Percentiles rank a stretch among this genome's conserved stretches.
phyloP scores from a whole-genome alignment of 2,888 invertebrate genomes.

The Ophioninae sp. region DNA sequence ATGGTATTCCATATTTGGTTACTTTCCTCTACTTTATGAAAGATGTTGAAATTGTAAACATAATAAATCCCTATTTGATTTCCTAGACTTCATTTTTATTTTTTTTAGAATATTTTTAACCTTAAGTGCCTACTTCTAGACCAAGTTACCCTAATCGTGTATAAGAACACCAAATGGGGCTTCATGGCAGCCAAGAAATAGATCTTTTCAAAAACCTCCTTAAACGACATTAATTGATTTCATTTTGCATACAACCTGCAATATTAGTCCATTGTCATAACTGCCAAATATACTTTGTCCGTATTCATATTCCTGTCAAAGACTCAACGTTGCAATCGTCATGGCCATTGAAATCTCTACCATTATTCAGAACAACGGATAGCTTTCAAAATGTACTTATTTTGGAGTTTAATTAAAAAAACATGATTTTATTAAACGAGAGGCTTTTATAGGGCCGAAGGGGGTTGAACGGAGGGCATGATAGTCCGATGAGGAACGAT shows the following conservation, averaged over 20 bases:
- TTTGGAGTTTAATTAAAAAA: slow-evolving; percentile 24
- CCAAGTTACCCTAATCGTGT: background rate
- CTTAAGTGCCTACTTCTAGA: background rate
- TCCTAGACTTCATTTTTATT: too few relatives aligned
- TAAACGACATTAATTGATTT: background rate
- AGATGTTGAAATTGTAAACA: too few relatives aligned
- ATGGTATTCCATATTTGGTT: too few relatives aligned
- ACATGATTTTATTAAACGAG: slow-evolving; percentile 8
- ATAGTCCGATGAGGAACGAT: slow-evolving; percentile 63
- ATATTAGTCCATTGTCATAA: background rate
- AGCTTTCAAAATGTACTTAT: slow-evolving; percentile 25
- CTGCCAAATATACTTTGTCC: background rate
- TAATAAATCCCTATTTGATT: too few relatives aligned
- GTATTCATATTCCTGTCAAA: slow-evolving; percentile 9
- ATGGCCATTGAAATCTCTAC: slow-evolving; percentile 26
- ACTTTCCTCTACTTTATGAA: too few relatives aligned
- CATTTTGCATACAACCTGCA: background rate
- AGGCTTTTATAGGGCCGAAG: background rate
- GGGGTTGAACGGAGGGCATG: slow-evolving; percentile 46
- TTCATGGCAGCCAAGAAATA: background rate
- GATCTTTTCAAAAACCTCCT: background rate
- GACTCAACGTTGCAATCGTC: slow-evolving; percentile 9
- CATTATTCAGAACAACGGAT: background rate
- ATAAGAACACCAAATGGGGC: background rate
- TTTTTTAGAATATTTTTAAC: too few relatives aligned